Base-by-base conservation (phyloP, 2,888 invertebrate genomes). In the Brachyptera putata region DNA sequence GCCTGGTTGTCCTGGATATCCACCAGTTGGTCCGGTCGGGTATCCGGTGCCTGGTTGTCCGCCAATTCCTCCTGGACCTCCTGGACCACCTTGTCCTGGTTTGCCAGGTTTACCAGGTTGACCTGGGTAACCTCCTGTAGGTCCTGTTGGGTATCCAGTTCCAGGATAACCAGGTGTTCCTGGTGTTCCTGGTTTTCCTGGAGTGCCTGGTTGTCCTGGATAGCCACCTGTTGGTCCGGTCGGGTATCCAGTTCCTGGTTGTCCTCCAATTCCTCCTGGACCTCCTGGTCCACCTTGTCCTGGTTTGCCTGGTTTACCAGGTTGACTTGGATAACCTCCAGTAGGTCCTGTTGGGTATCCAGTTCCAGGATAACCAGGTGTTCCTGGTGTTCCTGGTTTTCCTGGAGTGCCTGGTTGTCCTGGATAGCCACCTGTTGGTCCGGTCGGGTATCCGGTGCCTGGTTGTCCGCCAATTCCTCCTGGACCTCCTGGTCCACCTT, bases 1-100 rank as follows among this genome's bases (percentile, higher is more conserved):
- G 21, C 71, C 69, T 41, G 78, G 77, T 14, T 72, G 73, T 61
- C 64, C 67, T 26, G 77, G 77, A 34, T 67, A 63, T 34, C 71
- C 68, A 36, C 62, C 65, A 9, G 68, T 70, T 4, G 22, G 37
- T 22, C 26, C 22, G 11, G 37, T 36, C 5, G 56, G 37, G n/a
- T 36, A 55, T 34, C 68, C 58, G 76, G 48, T 48, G 3, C 66
- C 66, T 71, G 70, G 71, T 13, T 60, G 61, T 36, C 69, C 70
- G 34, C 58, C 60, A 11, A 56, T 25, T 43, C 3, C 66, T 24
- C 67, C 67, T 1, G 43, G 36, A 2, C 66, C 66, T 70, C 26
- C 36, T 30, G 50, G 43, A 9, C 36, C 30, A 14, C 62, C 63
- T 14, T 63, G 62, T 41, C 14, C 34, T 30, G 39, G 7, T 50